A percentile compares a stretch with the other conserved stretches of the same genome.
Conservation (phyloP, 2,888 invertebrate species). For the Agrochola litura region DNA sequence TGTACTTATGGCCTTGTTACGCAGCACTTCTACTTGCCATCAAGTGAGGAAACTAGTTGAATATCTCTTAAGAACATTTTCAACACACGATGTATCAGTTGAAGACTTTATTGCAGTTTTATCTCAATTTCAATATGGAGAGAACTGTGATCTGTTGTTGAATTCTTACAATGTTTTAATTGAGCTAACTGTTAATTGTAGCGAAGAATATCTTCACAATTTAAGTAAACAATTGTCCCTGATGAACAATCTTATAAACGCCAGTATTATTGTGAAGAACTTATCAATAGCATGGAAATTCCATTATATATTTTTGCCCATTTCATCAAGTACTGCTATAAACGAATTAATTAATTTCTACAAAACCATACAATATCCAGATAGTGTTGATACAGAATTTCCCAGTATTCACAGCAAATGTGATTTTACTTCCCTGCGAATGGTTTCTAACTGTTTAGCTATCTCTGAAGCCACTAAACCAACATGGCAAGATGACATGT, state of each 20-base stretch:
- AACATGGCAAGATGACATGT: conserved; percentile 27
- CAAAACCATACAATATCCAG: conserved; percentile 55
- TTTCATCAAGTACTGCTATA: conserved; percentile 81
- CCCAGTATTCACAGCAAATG: conserved; percentile 71
- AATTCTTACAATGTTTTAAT: conserved; percentile 79
- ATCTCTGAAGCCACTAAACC: conserved; percentile 50
- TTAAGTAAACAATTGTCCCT: conserved; percentile 77
- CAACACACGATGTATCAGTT: conserved; percentile 54
- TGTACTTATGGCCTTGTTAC: conserved; percentile 75
- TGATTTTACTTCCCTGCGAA: conserved; percentile 82
- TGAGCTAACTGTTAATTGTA: conserved; percentile 78
- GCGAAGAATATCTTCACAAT: conserved; percentile 82
- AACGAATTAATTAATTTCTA: conserved; percentile 83
- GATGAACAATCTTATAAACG: conserved; percentile 81
- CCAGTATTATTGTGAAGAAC: conserved; percentile 82
- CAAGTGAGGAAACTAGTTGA: conserved; percentile 81
- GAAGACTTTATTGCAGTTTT: conserved; percentile 69
- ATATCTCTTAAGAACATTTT: conserved; percentile 72
- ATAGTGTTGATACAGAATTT: conserved; percentile 57
- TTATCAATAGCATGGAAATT: conserved; percentile 86
- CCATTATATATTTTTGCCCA: conserved; percentile 85
- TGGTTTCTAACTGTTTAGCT: conserved; percentile 74
- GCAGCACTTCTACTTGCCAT: conserved; percentile 79
- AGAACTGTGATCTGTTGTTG: conserved; percentile 77
- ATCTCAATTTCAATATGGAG: conserved; percentile 78